These are phyloP conservation scores for Andrena camellia DNA, from an alignment of 2,888 invertebrate species.

Conservation along the genomic window DNA sequence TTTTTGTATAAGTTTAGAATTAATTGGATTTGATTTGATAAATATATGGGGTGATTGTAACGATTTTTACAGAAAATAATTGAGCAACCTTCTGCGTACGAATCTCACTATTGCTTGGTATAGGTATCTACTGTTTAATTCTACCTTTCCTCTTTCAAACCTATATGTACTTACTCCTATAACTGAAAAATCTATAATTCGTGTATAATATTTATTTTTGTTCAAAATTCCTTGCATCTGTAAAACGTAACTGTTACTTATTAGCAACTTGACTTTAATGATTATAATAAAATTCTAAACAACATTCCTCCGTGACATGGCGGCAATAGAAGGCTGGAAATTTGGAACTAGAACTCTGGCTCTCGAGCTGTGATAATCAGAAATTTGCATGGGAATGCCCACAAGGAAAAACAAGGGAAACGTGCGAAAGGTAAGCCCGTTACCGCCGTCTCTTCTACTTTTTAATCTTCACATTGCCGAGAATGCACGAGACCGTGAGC, in stretches of 20 bases:
- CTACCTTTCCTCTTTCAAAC: no score
- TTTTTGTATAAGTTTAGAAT: no score
- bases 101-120: no score
- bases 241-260: neutral
- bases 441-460: conserved; percentile 35
- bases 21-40: no score
- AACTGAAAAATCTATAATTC: no score
- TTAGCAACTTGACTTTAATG: neutral
- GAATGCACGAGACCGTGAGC: neutral
- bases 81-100: no score
- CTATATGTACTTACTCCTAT: no score
- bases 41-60: no score
- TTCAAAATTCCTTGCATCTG: neutral
- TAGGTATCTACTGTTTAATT: no score
- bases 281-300: neutral
- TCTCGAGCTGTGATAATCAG: conserved; percentile 1
- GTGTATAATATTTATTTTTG: no score
- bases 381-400: conserved; percentile 7
- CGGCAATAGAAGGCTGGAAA: neutral
- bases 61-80: no score
- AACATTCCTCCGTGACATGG: neutral
- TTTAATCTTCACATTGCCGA: conserved; percentile 35
- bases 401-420: neutral
- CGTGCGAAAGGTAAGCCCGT: conserved; percentile 31
- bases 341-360: neutral